Evolutionary conservation across 2,113 vertebrate genomes (phyloP), one percentile per base, ranked within the genome.

Genomic region (Suricata suricatta): DNA sequence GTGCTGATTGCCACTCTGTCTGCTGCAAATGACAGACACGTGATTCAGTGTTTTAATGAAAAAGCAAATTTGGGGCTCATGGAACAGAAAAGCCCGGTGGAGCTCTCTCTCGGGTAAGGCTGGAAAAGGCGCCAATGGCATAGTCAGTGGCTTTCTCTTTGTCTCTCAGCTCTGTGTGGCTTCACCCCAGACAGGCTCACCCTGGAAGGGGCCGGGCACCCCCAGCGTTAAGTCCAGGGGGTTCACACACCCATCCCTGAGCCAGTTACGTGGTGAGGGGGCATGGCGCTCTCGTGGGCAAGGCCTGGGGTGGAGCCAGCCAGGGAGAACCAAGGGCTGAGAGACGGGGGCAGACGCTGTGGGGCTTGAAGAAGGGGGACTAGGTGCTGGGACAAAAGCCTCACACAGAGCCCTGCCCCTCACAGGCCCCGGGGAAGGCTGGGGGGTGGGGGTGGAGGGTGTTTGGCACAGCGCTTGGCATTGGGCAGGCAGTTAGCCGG

Each of bases 391-490:
- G 29, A 13, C 2, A 11, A 17, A 54, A 47, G 4, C 10, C 19
- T 29, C 38, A 25, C 27, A 0, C 0, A 0, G 31, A 35, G 52
- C 3, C 69, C 57, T 13, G 0, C 16, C 8, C 44, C 66, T 29
- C 25, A 1, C 2, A 2, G n/a, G 60, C 50, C 27, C 47, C 0
- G 7, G 41, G 79, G 3, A 1, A 17, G 47, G 44, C 25, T 1
- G 19, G 6, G 17, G 5, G 33, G 47, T 41, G 41, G 41, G 41
- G 41, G 41, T 41, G 41, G 41, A 5, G 41, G n/a, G 14, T 14
- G 35, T 21, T 15, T 2, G 85, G 33, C 66, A 35, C 57, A 33
- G 82, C 0, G 0, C 17, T 6, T 8, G 50, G 27, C 44, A 21
- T 25, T 5, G 81, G 35, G 25, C 41, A 5, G 3, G 9, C n/a